A percentile compares a stretch with the other conserved stretches of the same genome.
Evolutionary conservation across 2,888 invertebrate genomes (phyloP).

Genomic region (Ophioninae sp.): DNA sequence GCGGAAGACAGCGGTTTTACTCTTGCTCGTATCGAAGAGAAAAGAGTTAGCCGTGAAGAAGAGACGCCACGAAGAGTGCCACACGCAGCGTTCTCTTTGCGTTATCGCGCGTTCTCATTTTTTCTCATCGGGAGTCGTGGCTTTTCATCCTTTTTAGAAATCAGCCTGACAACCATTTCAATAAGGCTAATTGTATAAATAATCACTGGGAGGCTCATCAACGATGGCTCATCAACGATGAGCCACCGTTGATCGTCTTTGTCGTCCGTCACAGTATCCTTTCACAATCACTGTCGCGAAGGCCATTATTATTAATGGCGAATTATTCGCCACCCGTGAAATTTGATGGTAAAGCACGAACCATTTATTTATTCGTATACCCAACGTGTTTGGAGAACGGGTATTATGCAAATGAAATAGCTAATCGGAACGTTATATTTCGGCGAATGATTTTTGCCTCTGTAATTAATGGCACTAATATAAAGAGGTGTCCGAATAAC

Average conservation of each 20-base stretch:
- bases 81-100: slow-evolving; percentile 13
- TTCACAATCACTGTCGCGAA: background rate
- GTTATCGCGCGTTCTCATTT: slow-evolving; percentile 6
- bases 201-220: slow-evolving; percentile 52
- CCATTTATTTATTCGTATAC: background rate
- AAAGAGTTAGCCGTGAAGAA: slow-evolving; percentile 27
- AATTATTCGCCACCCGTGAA: slow-evolving; percentile 36
- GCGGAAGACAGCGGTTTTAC: slow-evolving; percentile 48
- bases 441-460: background rate
- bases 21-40: slow-evolving; percentile 35
- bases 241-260: slow-evolving; percentile 28
- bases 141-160: slow-evolving; percentile 20
- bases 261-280: slow-evolving; percentile 57
- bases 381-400: background rate
- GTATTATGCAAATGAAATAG: slow-evolving; percentile 1
- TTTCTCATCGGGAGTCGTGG: slow-evolving; percentile 1
- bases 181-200: slow-evolving; percentile 52
- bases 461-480: background rate
- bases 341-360: slow-evolving; percentile 18
- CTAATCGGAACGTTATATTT: background rate
- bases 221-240: slow-evolving; percentile 57
- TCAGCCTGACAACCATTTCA: slow-evolving; percentile 26
- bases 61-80: slow-evolving; percentile 25
- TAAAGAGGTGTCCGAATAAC: background rate
- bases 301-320: no score